Evolutionary conservation across 2,797 vertebrate genomes (phyloP).

Genomic region (Caiman crocodilus): DNA sequence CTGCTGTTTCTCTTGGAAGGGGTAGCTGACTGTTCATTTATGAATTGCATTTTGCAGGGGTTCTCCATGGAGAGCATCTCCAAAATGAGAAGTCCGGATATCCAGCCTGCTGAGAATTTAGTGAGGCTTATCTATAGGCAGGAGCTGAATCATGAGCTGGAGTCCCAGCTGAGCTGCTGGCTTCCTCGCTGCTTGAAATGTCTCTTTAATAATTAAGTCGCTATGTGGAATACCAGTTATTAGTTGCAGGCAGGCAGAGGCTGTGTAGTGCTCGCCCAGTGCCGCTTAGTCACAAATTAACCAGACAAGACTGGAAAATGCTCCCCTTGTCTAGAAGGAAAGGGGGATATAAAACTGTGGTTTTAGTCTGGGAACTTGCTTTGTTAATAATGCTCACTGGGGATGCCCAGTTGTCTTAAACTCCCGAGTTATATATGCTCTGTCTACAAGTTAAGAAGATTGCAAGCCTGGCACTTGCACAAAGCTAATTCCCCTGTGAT

Average conservation of each 20-base stretch:
- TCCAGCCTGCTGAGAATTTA: too few species aligned
- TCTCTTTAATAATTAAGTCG: background rate
- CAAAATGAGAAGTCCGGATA: background rate
- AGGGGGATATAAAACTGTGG: background rate
- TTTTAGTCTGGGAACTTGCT: background rate
- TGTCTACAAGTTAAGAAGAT: background rate
- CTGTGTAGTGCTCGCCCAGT: background rate
- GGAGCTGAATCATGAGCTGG: background rate
- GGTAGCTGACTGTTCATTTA: background rate
- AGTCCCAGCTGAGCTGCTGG: background rate
- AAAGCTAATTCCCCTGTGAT: background rate
- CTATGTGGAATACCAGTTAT: background rate
- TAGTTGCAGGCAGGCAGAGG: background rate
- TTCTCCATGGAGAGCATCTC: background rate
- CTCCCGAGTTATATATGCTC: background rate
- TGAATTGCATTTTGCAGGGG: background rate
- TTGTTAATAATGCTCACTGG: background rate
- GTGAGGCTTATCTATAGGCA: background rate
- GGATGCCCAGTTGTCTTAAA: background rate
- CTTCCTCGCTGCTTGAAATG: background rate
- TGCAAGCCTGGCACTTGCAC: too few species aligned
- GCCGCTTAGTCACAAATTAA: background rate
- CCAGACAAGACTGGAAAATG: background rate
- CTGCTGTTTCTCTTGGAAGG: background rate
- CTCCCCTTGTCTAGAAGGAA: background rate